Evolutionary conservation across 1,140 invertebrate species (phyloP), one percentile per base, ranked within the genome.

Genomic region (Panagrolaimus sp.): DNA sequence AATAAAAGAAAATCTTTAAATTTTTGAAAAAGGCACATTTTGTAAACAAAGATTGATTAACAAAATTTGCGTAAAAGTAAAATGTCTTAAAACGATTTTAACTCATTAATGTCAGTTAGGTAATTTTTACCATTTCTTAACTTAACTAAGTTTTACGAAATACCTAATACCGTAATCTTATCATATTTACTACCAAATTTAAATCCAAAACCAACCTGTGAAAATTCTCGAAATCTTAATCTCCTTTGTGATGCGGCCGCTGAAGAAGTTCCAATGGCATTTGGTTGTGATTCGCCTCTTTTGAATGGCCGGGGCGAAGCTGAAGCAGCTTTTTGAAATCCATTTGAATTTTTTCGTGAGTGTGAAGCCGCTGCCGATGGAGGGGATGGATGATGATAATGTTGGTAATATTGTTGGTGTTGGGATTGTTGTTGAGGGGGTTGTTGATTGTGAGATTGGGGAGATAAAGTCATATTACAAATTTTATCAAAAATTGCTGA

Each of bases 401-500:
- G 32, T 38, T 38, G 32, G 7, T 38, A 38, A 38, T 38, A 38
- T 21, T 58, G 17, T 3, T 21, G 52, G 17, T n/a, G 52, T 21
- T 28, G 21, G 15, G 21, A 58, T 21, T 28, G 28, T 2, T 14
- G 52, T 21, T 28, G 28, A 12, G n/a, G 52, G 52, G 52, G 10
- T 58, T 17, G 52, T 12, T 28, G 14, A 58, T 12, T 28, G 12
- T 28, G 52, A 7, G 32, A 38, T 38, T 38, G 32, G 2, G 32
- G 32, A 7, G 32, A 38, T 38, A 38, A 38, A 38, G 32, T 58
- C 52, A 58, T 26, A 58, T 58, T 58, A 58, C 52, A 58, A 58
- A 58, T 58, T 28, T 58, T 58, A 28, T 58, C 52, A 58, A 58
- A 58, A 21, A 58, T 58, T 21, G 52, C 52, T n/a, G 21, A 26